phyloP scores from a whole-genome alignment of 2,888 invertebrate species.

The Hipparchia semele region DNA sequence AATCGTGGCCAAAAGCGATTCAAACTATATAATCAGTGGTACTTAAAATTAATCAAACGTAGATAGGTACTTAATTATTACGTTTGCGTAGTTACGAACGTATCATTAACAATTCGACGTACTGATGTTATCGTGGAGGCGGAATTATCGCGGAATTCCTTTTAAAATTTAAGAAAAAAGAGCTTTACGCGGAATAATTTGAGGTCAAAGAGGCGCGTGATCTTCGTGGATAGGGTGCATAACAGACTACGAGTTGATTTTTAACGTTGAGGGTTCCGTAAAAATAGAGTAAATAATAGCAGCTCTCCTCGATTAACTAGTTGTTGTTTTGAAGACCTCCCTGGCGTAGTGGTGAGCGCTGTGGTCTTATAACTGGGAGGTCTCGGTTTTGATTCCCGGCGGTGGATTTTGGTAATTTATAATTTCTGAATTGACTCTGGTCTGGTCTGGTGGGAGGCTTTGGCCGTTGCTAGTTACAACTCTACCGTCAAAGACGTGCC shows the following conservation, averaged over 20 bases:
- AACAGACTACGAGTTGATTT: slow-evolving; percentile 13
- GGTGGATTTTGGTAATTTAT: too few relatives aligned
- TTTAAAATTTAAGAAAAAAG: slow-evolving; percentile 66
- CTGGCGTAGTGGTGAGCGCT: too few relatives aligned
- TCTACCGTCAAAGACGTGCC: too few relatives aligned
- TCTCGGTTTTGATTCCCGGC: too few relatives aligned
- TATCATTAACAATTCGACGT: slow-evolving; percentile 75
- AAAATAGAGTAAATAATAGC: neutral
- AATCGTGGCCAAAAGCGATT: neutral
- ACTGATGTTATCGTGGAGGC: slow-evolving; percentile 54
- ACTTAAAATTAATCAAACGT: slow-evolving; percentile 15
- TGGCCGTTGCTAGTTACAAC: too few relatives aligned
- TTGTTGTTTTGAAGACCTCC: too few relatives aligned
- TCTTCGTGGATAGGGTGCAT: slow-evolving; percentile 35
- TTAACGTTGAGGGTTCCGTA: slow-evolving; percentile 11
- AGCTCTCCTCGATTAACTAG: too few relatives aligned
- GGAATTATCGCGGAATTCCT: slow-evolving; percentile 67
- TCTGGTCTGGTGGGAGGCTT: too few relatives aligned
- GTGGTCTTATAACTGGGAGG: too few relatives aligned
- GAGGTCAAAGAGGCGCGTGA: slow-evolving; percentile 60
- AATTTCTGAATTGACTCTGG: too few relatives aligned
- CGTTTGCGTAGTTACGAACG: slow-evolving; percentile 54
- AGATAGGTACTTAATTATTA: slow-evolving; percentile 51
- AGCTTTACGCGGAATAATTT: slow-evolving; percentile 71
- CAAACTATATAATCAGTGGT: neutral